Percentiles rank a stretch among this genome's conserved stretches.
Evolutionary conservation across 2,113 vertebrate genomes (phyloP).

Genomic region (Jaculus jaculus): DNA sequence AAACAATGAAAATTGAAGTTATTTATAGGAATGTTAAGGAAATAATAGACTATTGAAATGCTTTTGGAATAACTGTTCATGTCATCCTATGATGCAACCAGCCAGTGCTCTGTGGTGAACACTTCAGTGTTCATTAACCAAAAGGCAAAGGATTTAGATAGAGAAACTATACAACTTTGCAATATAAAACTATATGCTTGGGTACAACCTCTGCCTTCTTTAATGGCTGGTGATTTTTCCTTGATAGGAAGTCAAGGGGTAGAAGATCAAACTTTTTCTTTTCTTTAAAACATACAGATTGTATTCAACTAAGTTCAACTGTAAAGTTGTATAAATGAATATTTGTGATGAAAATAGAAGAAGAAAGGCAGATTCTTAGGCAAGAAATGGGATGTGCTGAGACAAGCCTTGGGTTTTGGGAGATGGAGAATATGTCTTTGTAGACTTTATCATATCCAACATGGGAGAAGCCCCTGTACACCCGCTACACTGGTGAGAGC

Average conservation of each 20-base stretch:
- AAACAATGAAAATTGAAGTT: no score
- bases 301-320: background rate
- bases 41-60: background rate
- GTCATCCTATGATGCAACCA: background rate
- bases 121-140: background rate
- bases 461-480: background rate
- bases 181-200: background rate
- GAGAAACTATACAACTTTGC: background rate
- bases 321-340: background rate
- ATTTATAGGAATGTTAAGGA: no score
- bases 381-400: background rate
- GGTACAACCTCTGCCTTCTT: background rate
- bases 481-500: background rate
- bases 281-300: conserved; percentile 9
- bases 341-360: background rate
- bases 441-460: background rate
- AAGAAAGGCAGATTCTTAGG: background rate
- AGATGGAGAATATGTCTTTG: background rate
- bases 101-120: background rate
- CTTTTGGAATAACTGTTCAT: conserved; percentile 8
- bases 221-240: background rate
- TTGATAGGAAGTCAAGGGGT: background rate
- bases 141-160: background rate
- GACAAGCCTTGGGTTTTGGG: background rate
- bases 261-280: background rate